Percentiles rank a stretch among this genome's conserved stretches.
Conservation (phyloP, 2,888 invertebrate genomes). For the Balanococcus diminutus region DNA sequence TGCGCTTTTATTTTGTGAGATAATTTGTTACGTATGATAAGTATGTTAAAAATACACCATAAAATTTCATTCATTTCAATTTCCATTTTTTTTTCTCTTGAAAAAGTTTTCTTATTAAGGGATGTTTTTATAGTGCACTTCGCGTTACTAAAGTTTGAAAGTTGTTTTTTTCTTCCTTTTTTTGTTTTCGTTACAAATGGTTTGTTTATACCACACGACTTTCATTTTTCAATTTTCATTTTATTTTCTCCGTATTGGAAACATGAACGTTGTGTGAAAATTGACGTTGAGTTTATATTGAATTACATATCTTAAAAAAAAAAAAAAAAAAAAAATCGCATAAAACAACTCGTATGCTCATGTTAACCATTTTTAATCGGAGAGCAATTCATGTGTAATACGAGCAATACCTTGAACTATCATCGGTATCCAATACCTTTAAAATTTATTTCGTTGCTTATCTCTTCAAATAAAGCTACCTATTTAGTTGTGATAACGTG, state of each 20-base stretch:
- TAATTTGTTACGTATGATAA: neutral
- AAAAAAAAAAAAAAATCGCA: no score
- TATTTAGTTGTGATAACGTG: slow-evolving; percentile 27
- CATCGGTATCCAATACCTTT: slow-evolving; percentile 5
- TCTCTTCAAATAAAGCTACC: slow-evolving; percentile 7
- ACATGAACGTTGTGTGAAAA: neutral
- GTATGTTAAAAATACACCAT: neutral
- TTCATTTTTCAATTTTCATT: neutral
- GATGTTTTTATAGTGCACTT: neutral
- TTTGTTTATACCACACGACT: neutral
- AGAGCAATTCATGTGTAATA: slow-evolving; percentile 6
- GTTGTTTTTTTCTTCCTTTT: neutral
- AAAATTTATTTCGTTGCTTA: neutral
- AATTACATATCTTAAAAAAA: slow-evolving; percentile 12
- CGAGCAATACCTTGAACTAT: neutral
- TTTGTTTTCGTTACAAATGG: neutral
- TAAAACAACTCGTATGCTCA: neutral
- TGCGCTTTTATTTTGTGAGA: slow-evolving; percentile 27
- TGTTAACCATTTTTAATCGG: slow-evolving; percentile 7
- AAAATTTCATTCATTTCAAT: neutral
- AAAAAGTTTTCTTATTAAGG: neutral
- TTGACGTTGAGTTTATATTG: slow-evolving; percentile 7
- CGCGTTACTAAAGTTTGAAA: neutral
- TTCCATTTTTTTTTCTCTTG: neutral
- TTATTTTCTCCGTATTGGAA: neutral